phyloP scores from a whole-genome alignment of 2,888 invertebrate species.

The Mimachlamys varia region DNA sequence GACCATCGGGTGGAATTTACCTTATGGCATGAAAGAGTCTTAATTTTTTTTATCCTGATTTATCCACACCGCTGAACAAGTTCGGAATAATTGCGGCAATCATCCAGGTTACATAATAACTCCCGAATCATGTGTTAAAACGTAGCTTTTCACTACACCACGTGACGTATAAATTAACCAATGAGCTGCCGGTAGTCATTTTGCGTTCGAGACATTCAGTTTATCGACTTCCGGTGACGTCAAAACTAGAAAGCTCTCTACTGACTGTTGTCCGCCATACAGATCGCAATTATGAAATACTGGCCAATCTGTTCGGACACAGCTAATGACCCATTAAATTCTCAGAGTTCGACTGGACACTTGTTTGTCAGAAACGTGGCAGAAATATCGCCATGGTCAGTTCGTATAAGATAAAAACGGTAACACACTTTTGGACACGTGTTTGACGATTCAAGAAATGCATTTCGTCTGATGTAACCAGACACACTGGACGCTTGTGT shows the following conservation, averaged over 20 bases:
- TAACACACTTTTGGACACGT: background rate
- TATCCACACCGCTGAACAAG: too few species aligned
- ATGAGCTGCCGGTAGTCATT: background rate
- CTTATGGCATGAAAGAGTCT: too few species aligned
- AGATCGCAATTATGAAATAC: background rate
- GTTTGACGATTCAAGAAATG: background rate
- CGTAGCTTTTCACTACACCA: background rate
- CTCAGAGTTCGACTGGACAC: background rate
- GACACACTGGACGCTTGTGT: background rate
- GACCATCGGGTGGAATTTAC: too few species aligned
- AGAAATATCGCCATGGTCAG: background rate
- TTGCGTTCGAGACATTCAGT: background rate
- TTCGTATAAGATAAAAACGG: background rate
- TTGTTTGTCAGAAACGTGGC: background rate
- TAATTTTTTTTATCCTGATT: too few species aligned
- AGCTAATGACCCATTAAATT: constrained; percentile 6
- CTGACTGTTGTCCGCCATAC: background rate
- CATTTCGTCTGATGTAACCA: background rate
- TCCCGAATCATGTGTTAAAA: too few species aligned
- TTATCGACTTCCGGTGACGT: background rate
- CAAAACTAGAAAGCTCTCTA: background rate
- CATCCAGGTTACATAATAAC: too few species aligned
- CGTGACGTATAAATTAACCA: background rate
- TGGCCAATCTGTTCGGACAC: background rate
- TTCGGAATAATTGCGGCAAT: too few species aligned